Percentiles rank a stretch among this genome's conserved stretches.
Evolutionary conservation across 1,140 invertebrate species (phyloP).

Genomic region (Drosophila biarmipes): DNA sequence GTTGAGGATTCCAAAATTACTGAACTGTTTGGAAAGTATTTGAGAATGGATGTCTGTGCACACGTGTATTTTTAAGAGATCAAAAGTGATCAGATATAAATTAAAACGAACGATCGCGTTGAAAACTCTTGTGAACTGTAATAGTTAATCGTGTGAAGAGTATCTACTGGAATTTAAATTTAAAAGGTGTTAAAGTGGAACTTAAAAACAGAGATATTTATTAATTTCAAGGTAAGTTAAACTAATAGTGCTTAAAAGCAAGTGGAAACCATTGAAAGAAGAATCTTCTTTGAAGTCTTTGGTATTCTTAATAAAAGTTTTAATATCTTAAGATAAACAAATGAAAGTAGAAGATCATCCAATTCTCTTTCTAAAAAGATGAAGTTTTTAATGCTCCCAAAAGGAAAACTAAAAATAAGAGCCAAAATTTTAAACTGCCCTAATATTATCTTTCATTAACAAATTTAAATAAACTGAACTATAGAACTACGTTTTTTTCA

Average conservation of each 20-base stretch:
- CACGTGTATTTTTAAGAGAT: conserved; percentile 6
- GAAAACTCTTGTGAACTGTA: neutral
- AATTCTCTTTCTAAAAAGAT: no score
- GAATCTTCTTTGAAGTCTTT: neutral
- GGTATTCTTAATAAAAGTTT: neutral
- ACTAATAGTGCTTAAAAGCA: no score
- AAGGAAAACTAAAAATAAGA: no score
- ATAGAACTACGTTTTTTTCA: no score
- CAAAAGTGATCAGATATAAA: neutral
- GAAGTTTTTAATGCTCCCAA: no score
- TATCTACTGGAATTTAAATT: neutral
- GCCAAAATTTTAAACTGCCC: no score
- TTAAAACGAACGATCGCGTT: neutral
- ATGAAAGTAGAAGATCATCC: no score
- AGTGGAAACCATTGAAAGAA: no score
- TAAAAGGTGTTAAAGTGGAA: neutral
- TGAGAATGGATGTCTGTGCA: neutral
- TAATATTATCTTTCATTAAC: no score
- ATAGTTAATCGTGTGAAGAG: neutral
- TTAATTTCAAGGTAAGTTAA: neutral
- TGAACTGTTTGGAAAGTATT: neutral
- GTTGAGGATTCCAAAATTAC: neutral
- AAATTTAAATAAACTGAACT: no score
- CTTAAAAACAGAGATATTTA: neutral
- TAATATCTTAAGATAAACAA: neutral